Evolutionary conservation across 2,113 vertebrate genomes (phyloP).

Genomic region (Tapirus terrestris): DNA sequence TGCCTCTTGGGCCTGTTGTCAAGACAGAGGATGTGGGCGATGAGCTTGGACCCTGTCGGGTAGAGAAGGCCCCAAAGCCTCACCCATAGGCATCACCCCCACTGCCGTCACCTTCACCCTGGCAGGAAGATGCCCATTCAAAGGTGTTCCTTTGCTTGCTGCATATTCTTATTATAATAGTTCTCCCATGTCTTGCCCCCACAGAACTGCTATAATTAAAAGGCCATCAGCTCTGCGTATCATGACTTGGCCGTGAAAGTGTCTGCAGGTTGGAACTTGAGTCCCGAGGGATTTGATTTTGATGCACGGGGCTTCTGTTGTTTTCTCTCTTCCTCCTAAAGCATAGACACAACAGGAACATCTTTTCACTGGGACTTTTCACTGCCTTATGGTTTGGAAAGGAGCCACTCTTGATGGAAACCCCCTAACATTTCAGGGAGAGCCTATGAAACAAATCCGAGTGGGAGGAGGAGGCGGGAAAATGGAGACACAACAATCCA

Average conservation of each 20-base stretch:
- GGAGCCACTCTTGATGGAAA: slow-evolving; percentile 4
- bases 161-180: neutral
- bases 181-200: too few species aligned
- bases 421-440: slow-evolving; percentile 23
- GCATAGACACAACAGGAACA: neutral
- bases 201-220: neutral
- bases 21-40: neutral
- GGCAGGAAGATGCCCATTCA: neutral
- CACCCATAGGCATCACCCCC: accelerated
- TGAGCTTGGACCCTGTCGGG: accelerated
- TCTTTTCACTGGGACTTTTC: neutral
- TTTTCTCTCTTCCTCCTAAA: neutral
- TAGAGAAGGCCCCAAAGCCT: neutral
- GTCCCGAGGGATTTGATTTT: neutral
- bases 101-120: accelerated
- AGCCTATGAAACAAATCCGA: neutral
- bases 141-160: accelerated
- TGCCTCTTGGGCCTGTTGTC: accelerated
- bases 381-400: neutral
- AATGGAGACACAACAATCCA: accelerated
- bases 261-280: slow-evolving; percentile 1
- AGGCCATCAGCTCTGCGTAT: neutral
- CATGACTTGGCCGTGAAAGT: neutral
- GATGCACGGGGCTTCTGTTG: neutral
- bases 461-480: neutral